These are phyloP conservation scores for Drosophila buzzatii DNA, from an alignment of 2,888 invertebrate genomes.

Conservation along the genomic window DNA sequence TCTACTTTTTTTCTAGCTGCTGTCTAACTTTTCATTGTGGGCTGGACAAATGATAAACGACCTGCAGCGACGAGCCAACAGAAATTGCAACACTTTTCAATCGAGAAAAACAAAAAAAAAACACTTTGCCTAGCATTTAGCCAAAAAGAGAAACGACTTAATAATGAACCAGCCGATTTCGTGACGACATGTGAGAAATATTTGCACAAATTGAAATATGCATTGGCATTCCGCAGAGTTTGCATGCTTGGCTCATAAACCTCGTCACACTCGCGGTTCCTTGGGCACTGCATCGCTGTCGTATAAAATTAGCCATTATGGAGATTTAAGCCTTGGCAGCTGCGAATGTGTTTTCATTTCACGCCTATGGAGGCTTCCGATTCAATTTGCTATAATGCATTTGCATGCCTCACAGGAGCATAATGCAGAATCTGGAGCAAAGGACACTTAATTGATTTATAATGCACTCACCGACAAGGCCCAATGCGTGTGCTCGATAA, in stretches of 20 bases:
- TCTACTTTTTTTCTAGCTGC: background rate
- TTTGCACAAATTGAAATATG: constrained; percentile 38
- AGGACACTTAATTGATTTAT: constrained; percentile 36
- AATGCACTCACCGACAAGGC: constrained; percentile 1
- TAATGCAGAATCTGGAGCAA: constrained; percentile 16
- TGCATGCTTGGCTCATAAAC: background rate
- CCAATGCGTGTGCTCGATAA: constrained; percentile 1
- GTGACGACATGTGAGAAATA: constrained; percentile 49
- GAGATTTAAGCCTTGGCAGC: background rate
- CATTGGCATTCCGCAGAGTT: constrained; percentile 27
- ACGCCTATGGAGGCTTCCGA: constrained; percentile 30
- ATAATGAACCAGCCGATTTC: constrained; percentile 62
- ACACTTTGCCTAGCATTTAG: constrained; percentile 12
- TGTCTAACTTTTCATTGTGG: constrained; percentile 16
- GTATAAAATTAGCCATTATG: constrained; percentile 19
- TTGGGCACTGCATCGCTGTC: background rate
- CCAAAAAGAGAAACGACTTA: constrained; percentile 36
- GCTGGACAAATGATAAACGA: constrained; percentile 63
- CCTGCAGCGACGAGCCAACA: constrained; percentile 28
- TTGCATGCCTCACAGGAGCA: background rate
- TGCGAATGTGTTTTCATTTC: constrained; percentile 5
- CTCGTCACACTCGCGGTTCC: constrained; percentile 2
- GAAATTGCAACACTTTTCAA: constrained; percentile 62
- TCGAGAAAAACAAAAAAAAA: constrained; percentile 19
- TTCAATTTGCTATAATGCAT: constrained; percentile 33